These are phyloP conservation scores for Nibea coibor DNA, from an alignment of 2,113 vertebrate genomes.

Conservation along the genomic window DNA sequence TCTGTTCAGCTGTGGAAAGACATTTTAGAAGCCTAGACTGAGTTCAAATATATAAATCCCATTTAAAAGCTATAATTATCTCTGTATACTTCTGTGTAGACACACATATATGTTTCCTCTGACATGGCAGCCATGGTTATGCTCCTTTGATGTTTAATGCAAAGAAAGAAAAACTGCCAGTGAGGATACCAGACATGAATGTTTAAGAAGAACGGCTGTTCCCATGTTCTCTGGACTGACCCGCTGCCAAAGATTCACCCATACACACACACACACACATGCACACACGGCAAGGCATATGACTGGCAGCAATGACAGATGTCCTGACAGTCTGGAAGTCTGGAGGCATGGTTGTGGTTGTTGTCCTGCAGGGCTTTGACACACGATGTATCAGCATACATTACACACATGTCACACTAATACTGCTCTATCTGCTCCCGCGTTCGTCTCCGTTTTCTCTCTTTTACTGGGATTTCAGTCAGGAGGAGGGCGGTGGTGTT, in stretches of 20 bases:
- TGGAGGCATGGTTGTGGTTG: constrained; percentile 76
- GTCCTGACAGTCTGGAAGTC: constrained; percentile 84
- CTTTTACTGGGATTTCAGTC: not conserved
- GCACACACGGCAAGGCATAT: constrained; percentile 69
- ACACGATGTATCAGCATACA: constrained; percentile 79
- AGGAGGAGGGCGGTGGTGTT: too few relatives aligned
- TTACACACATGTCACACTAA: constrained; percentile 70
- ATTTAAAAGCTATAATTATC: not conserved
- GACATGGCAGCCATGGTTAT: not conserved
- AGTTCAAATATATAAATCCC: not conserved
- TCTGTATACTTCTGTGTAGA: not conserved
- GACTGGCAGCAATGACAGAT: constrained; percentile 85
- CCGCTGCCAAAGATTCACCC: constrained; percentile 63
- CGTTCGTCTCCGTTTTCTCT: too few relatives aligned
- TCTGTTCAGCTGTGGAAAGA: not conserved
- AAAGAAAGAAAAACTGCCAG: constrained; percentile 15
- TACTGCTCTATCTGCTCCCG: constrained; percentile 22
- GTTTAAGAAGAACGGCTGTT: constrained; percentile 76
- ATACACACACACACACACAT: constrained; percentile 35
- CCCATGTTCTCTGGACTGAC: constrained; percentile 61
- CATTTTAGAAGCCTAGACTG: not conserved
- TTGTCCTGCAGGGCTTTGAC: constrained; percentile 80
- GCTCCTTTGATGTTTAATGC: constrained; percentile 44
- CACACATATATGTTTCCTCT: constrained; percentile 2
- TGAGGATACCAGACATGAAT: constrained; percentile 71